Percentiles rank a stretch among this genome's conserved stretches.
Evolutionary conservation across 2,797 vertebrate genomes (phyloP).

Genomic region (Anguilla marmorata): DNA sequence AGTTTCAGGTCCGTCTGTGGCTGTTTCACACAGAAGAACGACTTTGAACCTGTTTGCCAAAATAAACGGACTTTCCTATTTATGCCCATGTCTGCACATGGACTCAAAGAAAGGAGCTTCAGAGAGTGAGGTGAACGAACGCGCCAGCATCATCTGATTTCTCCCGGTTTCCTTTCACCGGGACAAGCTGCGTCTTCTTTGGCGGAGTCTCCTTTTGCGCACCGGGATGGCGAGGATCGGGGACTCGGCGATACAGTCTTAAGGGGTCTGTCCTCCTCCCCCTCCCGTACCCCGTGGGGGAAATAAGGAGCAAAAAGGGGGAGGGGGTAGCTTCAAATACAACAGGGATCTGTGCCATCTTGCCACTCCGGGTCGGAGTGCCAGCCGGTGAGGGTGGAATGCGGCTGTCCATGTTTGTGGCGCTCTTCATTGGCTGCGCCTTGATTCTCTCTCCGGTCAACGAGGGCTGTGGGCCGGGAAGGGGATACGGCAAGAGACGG

Average conservation of each 20-base stretch:
- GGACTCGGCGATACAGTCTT: slow-evolving; percentile 63
- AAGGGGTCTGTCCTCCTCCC: slow-evolving; percentile 61
- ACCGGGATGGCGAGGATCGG: slow-evolving; percentile 73
- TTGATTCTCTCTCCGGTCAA: slow-evolving; percentile 73
- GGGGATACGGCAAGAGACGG: slow-evolving; percentile 88
- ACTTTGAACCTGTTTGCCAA: slow-evolving; percentile 80
- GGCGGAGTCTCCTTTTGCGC: slow-evolving; percentile 78
- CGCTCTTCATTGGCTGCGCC: slow-evolving; percentile 78
- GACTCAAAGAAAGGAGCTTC: slow-evolving; percentile 54
- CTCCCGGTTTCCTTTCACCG: slow-evolving; percentile 51
- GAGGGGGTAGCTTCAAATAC: slow-evolving; percentile 37
- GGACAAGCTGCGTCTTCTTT: slow-evolving; percentile 47
- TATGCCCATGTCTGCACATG: slow-evolving; percentile 65
- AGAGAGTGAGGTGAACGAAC: slow-evolving; percentile 53
- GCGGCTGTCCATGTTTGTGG: slow-evolving; percentile 73
- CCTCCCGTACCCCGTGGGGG: slow-evolving; percentile 57
- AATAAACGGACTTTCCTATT: slow-evolving; percentile 75
- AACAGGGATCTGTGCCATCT: slow-evolving; percentile 48
- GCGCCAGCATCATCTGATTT: slow-evolving; percentile 52
- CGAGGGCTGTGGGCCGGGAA: slow-evolving; percentile 86
- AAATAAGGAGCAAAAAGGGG: slow-evolving; percentile 46
- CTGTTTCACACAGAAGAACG: slow-evolving; percentile 70
- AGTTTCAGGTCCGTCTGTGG: slow-evolving; percentile 63
- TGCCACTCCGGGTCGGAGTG: slow-evolving; percentile 53
- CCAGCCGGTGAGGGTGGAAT: slow-evolving; percentile 62